Evolutionary conservation across 2,113 vertebrate genomes (phyloP), one percentile per base, ranked within the genome.

Genomic region (Calidris pugnax): DNA sequence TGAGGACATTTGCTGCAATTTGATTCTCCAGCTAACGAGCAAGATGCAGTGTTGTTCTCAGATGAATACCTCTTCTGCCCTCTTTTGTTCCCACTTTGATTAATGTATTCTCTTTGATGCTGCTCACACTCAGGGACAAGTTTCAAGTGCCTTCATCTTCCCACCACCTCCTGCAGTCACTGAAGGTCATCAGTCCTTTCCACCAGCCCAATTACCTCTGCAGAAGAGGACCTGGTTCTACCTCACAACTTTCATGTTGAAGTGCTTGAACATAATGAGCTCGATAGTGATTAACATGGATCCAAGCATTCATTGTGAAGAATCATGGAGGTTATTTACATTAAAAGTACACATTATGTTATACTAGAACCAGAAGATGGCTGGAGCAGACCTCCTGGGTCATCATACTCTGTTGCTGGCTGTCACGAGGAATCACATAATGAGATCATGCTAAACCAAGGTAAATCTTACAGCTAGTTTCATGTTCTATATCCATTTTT

Each of bases 71-170:
- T 86, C 53, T 74, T 37, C 73, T 77, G 56, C 73, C 24, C 50
- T 93, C 23, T 91, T 90, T 79, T 91, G 66, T 82, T 93, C 43
- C 17, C 60, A 24, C 77, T 87, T 48, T 89, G 87, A 93, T 79
- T 82, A 64, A 91, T n/a, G 37, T 63, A 17, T 6, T 84, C 32
- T 78, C 77, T 93, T 91, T 95, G 89, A 91, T 76, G 95, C 56
- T 4, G 2, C 60, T 85, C 56, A 53, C 1, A 2, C 67, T 33
- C 56, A 41, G 77, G 81, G 66, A 85, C 41, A 39, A 0, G 0
- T 39, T 75, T 33, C n/a, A 64, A 78, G 43, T 1, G 6, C 69
- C 48, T 93, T 95, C 66, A 87, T 79, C 87, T 79, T 93, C 62
- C 33, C 43, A 68, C n/a, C 50, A 89, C 20, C 72, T 1, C 0